Conservation (phyloP, 1,140 invertebrate genomes). For the Telenomus remus region DNA sequence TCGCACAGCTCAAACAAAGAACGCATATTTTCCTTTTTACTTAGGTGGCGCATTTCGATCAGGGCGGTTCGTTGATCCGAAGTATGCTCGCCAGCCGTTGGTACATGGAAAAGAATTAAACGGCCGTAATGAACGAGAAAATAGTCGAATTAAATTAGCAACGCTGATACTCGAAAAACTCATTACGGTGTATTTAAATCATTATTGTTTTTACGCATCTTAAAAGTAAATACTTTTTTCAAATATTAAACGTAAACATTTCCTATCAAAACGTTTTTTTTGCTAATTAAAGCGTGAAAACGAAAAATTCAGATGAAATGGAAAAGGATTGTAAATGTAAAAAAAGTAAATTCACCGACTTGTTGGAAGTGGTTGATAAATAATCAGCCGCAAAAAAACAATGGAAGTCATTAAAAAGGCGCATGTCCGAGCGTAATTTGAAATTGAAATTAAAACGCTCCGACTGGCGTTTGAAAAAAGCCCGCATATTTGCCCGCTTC, state of each 20-base stretch:
- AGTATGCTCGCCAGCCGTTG: constrained; percentile 61
- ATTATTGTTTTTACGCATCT: too few relatives aligned
- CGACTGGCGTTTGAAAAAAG: constrained; percentile 19
- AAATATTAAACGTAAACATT: too few relatives aligned
- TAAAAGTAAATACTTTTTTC: too few relatives aligned
- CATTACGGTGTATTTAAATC: too few relatives aligned
- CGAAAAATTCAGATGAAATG: neutral
- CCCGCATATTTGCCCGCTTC: constrained; percentile 15
- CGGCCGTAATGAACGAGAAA: constrained; percentile 50
- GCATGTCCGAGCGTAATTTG: constrained; percentile 3
- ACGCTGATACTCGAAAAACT: too few relatives aligned
- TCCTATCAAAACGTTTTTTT: neutral
- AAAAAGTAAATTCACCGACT: neutral
- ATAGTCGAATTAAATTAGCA: too few relatives aligned
- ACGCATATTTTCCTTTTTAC: constrained; percentile 38
- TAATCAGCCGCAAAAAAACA: constrained; percentile 2
- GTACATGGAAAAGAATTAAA: too few relatives aligned
- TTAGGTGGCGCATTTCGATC: constrained; percentile 44
- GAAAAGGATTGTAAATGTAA: neutral
- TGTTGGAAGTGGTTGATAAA: neutral
- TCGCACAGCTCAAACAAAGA: constrained; percentile 25
- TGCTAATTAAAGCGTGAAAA: neutral
- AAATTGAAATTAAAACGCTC: constrained; percentile 16
- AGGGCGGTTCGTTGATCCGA: constrained; percentile 69
- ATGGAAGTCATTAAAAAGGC: constrained; percentile 7